Evolutionary conservation across 1,140 invertebrate species (phyloP), one percentile per base, ranked within the genome.

Genomic region (Drosophila teissieri): DNA sequence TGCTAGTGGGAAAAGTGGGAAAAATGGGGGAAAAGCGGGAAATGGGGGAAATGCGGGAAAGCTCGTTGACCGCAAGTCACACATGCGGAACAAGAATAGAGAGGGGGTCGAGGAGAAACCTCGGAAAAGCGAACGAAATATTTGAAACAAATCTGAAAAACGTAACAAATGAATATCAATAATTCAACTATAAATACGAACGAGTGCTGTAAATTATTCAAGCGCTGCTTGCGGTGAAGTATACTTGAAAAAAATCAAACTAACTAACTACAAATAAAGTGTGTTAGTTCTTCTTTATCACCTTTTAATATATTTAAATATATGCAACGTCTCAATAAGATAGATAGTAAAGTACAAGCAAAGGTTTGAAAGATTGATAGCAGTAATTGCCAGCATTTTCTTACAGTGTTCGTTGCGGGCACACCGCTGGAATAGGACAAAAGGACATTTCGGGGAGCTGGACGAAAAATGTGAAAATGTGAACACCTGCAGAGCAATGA

Each of bases 161-260:
- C 70, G 42, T 77, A 58, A 72, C 70, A 69, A 72, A 76, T 61
- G 36, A 77, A 88, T 88, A 88, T 88, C 83, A 80, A 88, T 88
- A 88, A 69, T 80, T 77, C 49, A 80, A 57, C 76, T 70, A 89
- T 79, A 86, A 83, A 88, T 88, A 86, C 63, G 27, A 83, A 55
- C 40, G 46, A 44, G 19, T 60, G 58, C 52, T 78, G 19, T 81
- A 70, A 85, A 81, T 81, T 70, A 84, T 80, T 67, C 80, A 80
- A 52, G 48, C 15, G 60, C 40, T 8, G 60, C 52, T 69, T 69
- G 65, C 61, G 46, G 44, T 10, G 36, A 22, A 19, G 19, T 52
- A 31, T n/a, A 19, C 4, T 10, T 7, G 5, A n/a, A 31, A 11
- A 2, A 7, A 19, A 22, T 3, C 31, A 10, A 27, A 19, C 1